Percentiles rank a stretch among this genome's conserved stretches.
Evolutionary conservation across 2,113 vertebrate species (phyloP).

Genomic region (Numida meleagris): DNA sequence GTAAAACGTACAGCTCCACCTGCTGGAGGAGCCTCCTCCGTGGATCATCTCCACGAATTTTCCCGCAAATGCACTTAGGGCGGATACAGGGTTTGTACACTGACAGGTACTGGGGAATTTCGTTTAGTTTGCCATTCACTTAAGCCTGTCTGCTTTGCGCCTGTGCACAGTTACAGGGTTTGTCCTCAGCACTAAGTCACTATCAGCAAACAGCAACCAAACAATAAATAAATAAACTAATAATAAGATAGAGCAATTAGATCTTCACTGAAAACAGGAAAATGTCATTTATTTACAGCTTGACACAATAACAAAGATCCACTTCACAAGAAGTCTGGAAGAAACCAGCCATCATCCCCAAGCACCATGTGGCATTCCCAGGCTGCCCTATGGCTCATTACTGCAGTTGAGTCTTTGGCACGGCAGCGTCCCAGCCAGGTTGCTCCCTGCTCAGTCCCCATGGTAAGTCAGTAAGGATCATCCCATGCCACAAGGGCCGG

Average conservation of each 20-base stretch:
- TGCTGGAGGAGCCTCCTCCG: conserved; percentile 10
- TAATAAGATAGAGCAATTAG: background rate
- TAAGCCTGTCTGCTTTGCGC: background rate
- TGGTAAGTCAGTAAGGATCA: background rate
- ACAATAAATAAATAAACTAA: background rate
- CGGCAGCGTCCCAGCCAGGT: background rate
- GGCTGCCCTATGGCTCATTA: background rate
- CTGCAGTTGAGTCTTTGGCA: background rate
- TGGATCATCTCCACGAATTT: background rate
- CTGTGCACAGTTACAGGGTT: background rate
- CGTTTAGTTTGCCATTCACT: background rate
- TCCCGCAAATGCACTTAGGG: background rate
- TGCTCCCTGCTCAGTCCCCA: accelerated
- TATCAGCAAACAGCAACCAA: background rate
- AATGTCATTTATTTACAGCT: background rate
- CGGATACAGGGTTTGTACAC: background rate
- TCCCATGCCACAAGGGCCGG: background rate
- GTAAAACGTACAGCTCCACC: background rate
- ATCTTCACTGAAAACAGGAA: background rate
- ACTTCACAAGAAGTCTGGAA: background rate
- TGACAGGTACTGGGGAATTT: background rate
- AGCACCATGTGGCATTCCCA: background rate
- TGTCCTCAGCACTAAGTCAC: background rate
- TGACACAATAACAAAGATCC: background rate
- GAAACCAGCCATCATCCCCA: background rate